Evolutionary conservation across 2,113 vertebrate genomes (phyloP), one percentile per base, ranked within the genome.

Genomic region (Notothenia rossii): DNA sequence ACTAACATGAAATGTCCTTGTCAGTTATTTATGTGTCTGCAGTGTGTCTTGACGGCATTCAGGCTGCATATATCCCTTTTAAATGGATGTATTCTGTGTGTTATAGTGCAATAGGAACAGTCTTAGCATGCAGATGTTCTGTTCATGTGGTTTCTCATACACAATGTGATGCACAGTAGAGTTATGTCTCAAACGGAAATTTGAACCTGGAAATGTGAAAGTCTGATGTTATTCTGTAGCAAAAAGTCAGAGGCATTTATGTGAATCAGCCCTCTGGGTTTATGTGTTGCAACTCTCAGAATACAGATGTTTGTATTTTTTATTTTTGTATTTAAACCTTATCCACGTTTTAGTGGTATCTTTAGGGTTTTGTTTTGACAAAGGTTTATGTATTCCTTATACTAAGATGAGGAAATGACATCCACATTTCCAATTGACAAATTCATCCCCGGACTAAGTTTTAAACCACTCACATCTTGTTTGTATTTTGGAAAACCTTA

Each of bases 31-130:
- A 15, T 29, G 40, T 49, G 80, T 80, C 22, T 56, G 60, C 60
- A 66, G 12, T 55, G 33, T 29, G 33, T 50, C 56, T 54, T 10
- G 64, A 69, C 14, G 75, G 58, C 15, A 53, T 60, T 64, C 60
- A n/a, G 50, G 53, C 64, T 77, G 75, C 77, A 63, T 78, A 22
- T 75, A 18, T 69, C 48, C 46, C 79, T 74, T 84, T 68, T 64
- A 58, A 71, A 65, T 87, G 65, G 86, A 85, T 73, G 40, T 72
- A 77, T 81, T 66, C 79, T 68, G 3, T 87, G 75, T 91, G 33
- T 56, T 79, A 67, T 8, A 40, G 36, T 86, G 82, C 73, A 87
- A 86, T 68, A 61, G 53, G 51, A 66, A 76, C 63, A 86, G 81
- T 46, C 58, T 80, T 77, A 20, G 73, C 55, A 79, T 83, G 64